Evolutionary conservation across 92 coral and sea anemone species (phyloP).

Genomic region (Hydrozoanthus gracilis): DNA sequence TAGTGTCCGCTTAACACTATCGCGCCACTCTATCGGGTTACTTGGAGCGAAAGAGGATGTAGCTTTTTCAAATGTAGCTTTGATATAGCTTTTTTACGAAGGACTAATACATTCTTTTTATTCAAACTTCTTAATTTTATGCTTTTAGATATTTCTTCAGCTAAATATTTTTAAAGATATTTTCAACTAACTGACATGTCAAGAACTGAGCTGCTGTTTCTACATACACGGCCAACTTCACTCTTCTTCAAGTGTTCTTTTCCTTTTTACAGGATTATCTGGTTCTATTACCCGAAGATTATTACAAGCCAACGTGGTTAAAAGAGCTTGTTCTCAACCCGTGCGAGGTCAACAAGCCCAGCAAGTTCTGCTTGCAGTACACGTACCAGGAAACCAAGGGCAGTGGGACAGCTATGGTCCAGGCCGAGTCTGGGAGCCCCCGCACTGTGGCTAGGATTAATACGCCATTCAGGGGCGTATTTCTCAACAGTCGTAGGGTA

Average conservation of each 20-base stretch:
- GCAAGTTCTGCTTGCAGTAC: slow-evolving; percentile 72
- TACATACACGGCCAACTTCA: no score
- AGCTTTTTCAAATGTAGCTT: no score
- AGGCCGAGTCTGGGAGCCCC: slow-evolving; percentile 70
- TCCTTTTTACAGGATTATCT: slow-evolving; percentile 75
- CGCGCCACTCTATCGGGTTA: no score
- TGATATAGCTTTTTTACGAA: no score
- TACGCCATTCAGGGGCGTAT: slow-evolving; percentile 40
- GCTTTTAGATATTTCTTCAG: no score
- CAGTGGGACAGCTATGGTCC: slow-evolving; percentile 61
- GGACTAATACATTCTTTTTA: no score
- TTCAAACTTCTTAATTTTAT: no score
- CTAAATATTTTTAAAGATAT: no score
- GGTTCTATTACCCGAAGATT: slow-evolving; percentile 91
- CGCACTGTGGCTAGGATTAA: slow-evolving; percentile 48
- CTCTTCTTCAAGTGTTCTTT: background rate
- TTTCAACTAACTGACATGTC: no score
- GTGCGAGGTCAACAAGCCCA: slow-evolving; percentile 66
- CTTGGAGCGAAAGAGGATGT: no score
- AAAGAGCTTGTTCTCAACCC: slow-evolving; percentile 69
- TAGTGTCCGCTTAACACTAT: no score
- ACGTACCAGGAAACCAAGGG: slow-evolving; percentile 64
- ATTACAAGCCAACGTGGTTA: slow-evolving; percentile 80
- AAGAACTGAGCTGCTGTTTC: no score
- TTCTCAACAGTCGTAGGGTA: slow-evolving; percentile 22